These are phyloP conservation scores for Drosophila prolongata DNA, from an alignment of 2,888 invertebrate species.

Conservation along the genomic window DNA sequence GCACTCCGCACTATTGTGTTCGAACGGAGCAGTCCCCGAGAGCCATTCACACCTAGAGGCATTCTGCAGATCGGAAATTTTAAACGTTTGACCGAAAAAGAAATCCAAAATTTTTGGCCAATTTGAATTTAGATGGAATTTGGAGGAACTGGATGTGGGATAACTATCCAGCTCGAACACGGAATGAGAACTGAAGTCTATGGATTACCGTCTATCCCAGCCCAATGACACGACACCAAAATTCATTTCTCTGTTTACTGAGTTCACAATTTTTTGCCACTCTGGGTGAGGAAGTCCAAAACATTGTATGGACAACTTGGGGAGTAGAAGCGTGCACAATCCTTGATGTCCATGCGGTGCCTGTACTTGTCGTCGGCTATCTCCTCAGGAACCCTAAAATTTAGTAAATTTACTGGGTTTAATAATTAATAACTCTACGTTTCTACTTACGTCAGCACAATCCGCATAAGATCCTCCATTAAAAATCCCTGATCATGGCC, in stretches of 20 bases:
- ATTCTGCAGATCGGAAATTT: slow-evolving; percentile 1
- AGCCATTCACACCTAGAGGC: neutral
- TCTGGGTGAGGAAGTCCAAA: slow-evolving; percentile 51
- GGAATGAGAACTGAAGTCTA: slow-evolving; percentile 5
- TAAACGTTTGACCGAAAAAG: neutral
- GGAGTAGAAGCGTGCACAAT: slow-evolving; percentile 53
- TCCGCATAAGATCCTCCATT: slow-evolving; percentile 87
- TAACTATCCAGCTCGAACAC: slow-evolving; percentile 6
- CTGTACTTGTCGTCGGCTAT: slow-evolving; percentile 51
- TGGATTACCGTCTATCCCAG: neutral
- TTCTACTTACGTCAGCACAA: slow-evolving; percentile 86
- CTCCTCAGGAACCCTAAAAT: slow-evolving; percentile 52
- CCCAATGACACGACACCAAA: slow-evolving; percentile 1
- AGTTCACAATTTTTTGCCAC: slow-evolving; percentile 1
- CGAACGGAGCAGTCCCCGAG: neutral
- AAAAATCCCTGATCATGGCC: slow-evolving; percentile 85
- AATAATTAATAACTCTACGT: neutral
- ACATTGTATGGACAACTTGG: slow-evolving; percentile 62
- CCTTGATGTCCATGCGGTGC: slow-evolving; percentile 24
- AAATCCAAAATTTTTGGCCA: neutral
- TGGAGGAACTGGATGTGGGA: slow-evolving; percentile 4
- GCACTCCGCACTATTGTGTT: neutral
- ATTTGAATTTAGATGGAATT: slow-evolving; percentile 1
- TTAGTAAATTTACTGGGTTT: neutral
- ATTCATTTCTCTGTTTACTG: slow-evolving; percentile 32